Percentiles rank a stretch among this genome's conserved stretches.
These are phyloP conservation scores for Dermolepida albohirtum DNA, from an alignment of 2,888 invertebrate species.

Conservation along the genomic window DNA sequence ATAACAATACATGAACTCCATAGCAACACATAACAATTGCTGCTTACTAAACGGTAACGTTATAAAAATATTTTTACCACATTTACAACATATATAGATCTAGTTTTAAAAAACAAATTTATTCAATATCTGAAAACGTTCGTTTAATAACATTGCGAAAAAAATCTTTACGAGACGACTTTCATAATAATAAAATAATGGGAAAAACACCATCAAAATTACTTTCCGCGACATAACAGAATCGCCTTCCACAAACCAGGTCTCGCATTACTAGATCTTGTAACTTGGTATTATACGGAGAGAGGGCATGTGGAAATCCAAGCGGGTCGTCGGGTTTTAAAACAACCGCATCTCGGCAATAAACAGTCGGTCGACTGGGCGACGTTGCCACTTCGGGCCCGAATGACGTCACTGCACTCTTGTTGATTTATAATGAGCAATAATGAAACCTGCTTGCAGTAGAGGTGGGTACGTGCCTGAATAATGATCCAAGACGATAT, in stretches of 20 bases:
- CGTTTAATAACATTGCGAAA: too few relatives aligned
- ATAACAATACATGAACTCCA: too few relatives aligned
- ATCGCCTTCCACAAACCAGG: slow-evolving; percentile 60
- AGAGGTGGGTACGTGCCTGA: slow-evolving; percentile 54
- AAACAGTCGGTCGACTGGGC: slow-evolving; percentile 50
- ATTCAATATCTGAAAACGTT: background rate
- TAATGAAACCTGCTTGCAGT: slow-evolving; percentile 60
- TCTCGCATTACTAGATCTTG: slow-evolving; percentile 62
- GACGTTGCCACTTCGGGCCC: slow-evolving; percentile 56
- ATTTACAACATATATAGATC: background rate
- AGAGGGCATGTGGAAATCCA: slow-evolving; percentile 51
- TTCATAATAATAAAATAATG: slow-evolving; percentile 18
- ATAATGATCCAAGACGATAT: slow-evolving; percentile 33
- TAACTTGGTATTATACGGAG: slow-evolving; percentile 60
- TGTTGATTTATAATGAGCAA: slow-evolving; percentile 66
- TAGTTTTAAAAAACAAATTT: slow-evolving; percentile 19
- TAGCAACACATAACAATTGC: too few relatives aligned
- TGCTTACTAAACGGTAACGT: too few relatives aligned
- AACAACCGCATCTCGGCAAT: slow-evolving; percentile 41
- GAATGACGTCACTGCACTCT: slow-evolving; percentile 62
- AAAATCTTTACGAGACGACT: background rate
- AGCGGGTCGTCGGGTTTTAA: slow-evolving; percentile 42
- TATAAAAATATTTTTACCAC: too few relatives aligned
- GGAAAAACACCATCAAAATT: slow-evolving; percentile 35
- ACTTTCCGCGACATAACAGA: slow-evolving; percentile 49